Conservation (phyloP, 2,888 invertebrate genomes). For the Drosophila rellima region DNA sequence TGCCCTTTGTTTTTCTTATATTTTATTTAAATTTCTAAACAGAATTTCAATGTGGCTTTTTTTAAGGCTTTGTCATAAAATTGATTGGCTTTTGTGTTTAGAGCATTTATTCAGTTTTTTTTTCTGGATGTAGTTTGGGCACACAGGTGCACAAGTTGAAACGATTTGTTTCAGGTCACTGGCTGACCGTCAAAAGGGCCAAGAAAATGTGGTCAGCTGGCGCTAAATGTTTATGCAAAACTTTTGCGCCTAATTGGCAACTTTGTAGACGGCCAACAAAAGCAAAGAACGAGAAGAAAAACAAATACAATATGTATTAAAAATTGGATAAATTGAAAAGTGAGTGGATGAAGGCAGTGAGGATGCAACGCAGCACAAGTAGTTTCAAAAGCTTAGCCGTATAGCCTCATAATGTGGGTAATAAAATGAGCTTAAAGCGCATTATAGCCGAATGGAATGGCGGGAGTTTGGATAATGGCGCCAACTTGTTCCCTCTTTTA, state of each 20-base stretch:
- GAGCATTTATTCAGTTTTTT: too few species aligned
- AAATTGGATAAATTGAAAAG: conserved; percentile 58
- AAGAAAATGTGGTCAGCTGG: conserved; percentile 33
- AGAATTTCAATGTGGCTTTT: conserved; percentile 28
- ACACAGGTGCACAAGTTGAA: conserved; percentile 37
- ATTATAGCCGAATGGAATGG: conserved; percentile 70
- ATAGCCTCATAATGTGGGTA: conserved; percentile 80
- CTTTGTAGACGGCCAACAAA: conserved; percentile 66
- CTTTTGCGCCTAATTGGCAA: conserved; percentile 67
- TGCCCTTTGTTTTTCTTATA: conserved; percentile 9
- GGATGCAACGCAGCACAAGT: conserved; percentile 28
- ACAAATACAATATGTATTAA: conserved; percentile 19
- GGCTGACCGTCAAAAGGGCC: conserved; percentile 31
- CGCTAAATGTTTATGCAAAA: conserved; percentile 59
- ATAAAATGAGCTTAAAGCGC: conserved; percentile 85
- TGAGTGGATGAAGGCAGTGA: not conserved
- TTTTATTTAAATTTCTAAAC: conserved; percentile 32
- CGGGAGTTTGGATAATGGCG: conserved; percentile 52
- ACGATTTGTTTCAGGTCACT: conserved; percentile 42
- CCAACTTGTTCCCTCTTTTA: conserved; percentile 74
- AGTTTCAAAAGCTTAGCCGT: conserved; percentile 24
- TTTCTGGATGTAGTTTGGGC: not conserved
- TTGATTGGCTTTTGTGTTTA: conserved; percentile 77
- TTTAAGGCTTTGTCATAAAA: conserved; percentile 62
- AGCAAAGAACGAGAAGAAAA: too few species aligned